Conservation (phyloP, 2,888 invertebrate genomes). For the Uloborus plumipes region DNA sequence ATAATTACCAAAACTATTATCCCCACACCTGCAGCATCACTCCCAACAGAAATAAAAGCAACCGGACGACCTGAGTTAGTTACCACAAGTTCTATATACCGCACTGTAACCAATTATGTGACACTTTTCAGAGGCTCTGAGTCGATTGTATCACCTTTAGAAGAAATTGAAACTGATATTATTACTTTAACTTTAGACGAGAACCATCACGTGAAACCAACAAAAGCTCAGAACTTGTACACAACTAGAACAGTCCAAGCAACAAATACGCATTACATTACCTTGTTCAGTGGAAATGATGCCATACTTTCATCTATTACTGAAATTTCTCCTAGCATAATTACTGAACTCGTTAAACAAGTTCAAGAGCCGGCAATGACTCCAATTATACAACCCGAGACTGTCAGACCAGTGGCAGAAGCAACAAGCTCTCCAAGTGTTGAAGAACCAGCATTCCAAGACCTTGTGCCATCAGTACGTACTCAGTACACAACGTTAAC, state of each 20-base stretch:
- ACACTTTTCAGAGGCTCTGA: constrained; percentile 66
- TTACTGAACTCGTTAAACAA: constrained; percentile 66
- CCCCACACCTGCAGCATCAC: constrained; percentile 70
- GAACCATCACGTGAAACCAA: not conserved
- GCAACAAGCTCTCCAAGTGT: constrained; percentile 8
- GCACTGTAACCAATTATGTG: constrained; percentile 74
- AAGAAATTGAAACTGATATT: constrained; percentile 67
- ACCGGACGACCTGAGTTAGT: constrained; percentile 62
- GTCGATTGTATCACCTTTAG: constrained; percentile 67
- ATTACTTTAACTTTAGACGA: constrained; percentile 59
- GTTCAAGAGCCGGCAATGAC: constrained; percentile 23
- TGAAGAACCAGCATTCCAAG: constrained; percentile 62
- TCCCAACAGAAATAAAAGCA: constrained; percentile 68
- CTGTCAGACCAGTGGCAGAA: not conserved
- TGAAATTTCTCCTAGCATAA: constrained; percentile 67
- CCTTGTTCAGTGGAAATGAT: constrained; percentile 81
- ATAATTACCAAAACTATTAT: constrained; percentile 60
- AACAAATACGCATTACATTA: constrained; percentile 84
- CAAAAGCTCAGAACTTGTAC: constrained; percentile 50
- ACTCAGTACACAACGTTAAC: constrained; percentile 67
- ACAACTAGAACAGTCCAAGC: constrained; percentile 80
- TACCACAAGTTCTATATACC: constrained; percentile 79
- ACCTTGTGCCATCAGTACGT: constrained; percentile 66
- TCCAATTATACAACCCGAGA: constrained; percentile 2
- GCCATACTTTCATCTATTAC: constrained; percentile 67